Conservation (phyloP, 2,888 invertebrate genomes). For the Automeris io region DNA sequence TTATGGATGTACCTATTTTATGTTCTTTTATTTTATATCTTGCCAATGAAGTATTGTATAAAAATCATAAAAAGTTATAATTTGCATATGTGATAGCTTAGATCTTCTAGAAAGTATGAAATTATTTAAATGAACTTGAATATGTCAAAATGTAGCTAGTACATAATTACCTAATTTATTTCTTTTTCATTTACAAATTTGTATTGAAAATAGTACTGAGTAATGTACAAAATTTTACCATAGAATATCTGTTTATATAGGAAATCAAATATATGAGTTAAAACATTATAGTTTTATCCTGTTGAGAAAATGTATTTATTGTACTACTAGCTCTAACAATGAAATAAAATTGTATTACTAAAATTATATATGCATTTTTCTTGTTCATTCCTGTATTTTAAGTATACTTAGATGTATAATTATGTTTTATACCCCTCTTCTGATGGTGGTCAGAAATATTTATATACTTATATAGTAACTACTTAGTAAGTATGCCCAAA, state of each 20-base stretch:
- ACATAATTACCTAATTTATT: conserved; percentile 44
- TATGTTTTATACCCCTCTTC: too few species aligned
- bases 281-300: conserved; percentile 56
- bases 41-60: conserved; percentile 72
- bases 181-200: conserved; percentile 24
- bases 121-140: conserved; percentile 37
- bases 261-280: conserved; percentile 57
- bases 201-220: conserved; percentile 32
- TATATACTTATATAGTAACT: too few species aligned
- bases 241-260: conserved; percentile 50
- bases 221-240: conserved; percentile 64
- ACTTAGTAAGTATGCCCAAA: too few species aligned
- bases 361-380: conserved; percentile 19
- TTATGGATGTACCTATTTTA: conserved; percentile 49
- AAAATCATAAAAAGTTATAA: conserved; percentile 51
- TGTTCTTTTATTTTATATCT: conserved; percentile 53
- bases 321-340: conserved; percentile 66
- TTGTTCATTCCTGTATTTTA: too few species aligned
- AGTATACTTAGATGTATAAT: too few species aligned
- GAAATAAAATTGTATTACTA: conserved; percentile 66
- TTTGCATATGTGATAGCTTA: conserved; percentile 68
- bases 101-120: conserved; percentile 60
- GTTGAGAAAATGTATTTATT: conserved; percentile 59
- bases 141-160: conserved; percentile 43
- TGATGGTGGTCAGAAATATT: too few species aligned